These are phyloP conservation scores for Mystacornis crossleyi DNA, from an alignment of 2,113 vertebrate species.

Conservation along the genomic window DNA sequence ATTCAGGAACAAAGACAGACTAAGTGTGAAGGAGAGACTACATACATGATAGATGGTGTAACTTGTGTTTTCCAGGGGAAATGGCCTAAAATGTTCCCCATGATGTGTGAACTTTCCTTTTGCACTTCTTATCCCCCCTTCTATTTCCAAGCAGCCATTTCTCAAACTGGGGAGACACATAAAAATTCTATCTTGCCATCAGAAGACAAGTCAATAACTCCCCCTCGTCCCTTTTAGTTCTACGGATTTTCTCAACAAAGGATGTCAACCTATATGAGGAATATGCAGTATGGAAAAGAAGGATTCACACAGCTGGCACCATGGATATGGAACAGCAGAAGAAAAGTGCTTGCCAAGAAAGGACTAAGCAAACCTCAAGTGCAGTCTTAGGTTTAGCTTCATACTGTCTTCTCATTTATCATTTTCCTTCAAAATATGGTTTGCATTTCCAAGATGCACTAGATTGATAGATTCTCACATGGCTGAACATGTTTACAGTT, in stretches of 20 bases:
- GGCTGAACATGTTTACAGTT: conserved; percentile 48
- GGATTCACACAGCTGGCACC: background rate
- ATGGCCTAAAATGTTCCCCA: background rate
- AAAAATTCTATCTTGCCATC: background rate
- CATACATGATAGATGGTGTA: background rate
- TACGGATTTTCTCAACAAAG: background rate
- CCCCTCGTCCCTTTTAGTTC: fast-evolving
- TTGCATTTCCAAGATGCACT: conserved; percentile 44
- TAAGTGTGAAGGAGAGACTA: background rate
- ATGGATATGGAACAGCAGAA: background rate
- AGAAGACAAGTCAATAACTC: background rate
- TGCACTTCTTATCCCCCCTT: background rate
- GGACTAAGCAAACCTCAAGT: background rate
- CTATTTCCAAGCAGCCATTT: background rate
- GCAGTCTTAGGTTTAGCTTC: conserved; percentile 1
- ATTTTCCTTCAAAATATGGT: conserved; percentile 55
- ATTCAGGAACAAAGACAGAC: background rate
- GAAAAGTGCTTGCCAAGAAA: background rate
- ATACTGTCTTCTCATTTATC: conserved; percentile 39
- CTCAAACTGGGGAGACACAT: background rate
- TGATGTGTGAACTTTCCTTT: background rate
- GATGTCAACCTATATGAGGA: background rate
- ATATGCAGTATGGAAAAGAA: background rate
- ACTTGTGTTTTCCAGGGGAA: background rate
- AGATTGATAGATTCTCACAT: conserved; percentile 45